Evolutionary conservation across 2,888 invertebrate species (phyloP).

Genomic region (Nymphalis urticae): DNA sequence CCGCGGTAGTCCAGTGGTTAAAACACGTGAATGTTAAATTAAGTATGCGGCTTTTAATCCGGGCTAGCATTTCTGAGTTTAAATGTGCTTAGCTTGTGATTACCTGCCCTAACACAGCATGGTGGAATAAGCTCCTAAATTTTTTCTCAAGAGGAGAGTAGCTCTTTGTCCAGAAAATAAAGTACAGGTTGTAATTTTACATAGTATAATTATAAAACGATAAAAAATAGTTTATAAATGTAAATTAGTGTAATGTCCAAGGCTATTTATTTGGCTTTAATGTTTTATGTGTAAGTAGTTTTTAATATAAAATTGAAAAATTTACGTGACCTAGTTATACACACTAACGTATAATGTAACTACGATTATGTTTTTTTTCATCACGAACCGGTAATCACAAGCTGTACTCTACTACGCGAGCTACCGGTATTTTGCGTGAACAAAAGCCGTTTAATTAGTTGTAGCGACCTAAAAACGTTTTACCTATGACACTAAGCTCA

Average conservation of each 20-base stretch:
- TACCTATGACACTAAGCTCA: constrained; percentile 30
- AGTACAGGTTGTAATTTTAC: too few species aligned
- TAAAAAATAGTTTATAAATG: too few species aligned
- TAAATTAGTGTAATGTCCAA: neutral
- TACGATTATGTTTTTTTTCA: constrained; percentile 32
- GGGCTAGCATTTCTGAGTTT: too few species aligned
- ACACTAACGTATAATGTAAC: constrained; percentile 19
- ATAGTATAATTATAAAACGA: too few species aligned
- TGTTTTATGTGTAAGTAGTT: constrained; percentile 11
- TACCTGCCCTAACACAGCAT: too few species aligned
- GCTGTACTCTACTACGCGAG: constrained; percentile 30
- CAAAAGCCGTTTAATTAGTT: constrained; percentile 48
- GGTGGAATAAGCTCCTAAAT: too few species aligned
- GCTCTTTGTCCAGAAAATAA: too few species aligned
- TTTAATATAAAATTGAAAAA: constrained; percentile 8
- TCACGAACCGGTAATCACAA: constrained; percentile 35
- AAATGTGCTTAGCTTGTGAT: too few species aligned
- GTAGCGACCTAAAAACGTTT: constrained; percentile 60
- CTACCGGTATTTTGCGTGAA: constrained; percentile 43
- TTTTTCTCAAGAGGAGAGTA: too few species aligned
- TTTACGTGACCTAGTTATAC: constrained; percentile 32
- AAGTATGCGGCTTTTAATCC: too few species aligned
- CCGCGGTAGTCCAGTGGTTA: too few species aligned
- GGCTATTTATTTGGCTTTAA: neutral
- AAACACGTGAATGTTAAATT: too few species aligned